Evolutionary conservation across 2,888 invertebrate species (phyloP), one percentile per base, ranked within the genome.

Genomic region (Ariolimax columbianus): DNA sequence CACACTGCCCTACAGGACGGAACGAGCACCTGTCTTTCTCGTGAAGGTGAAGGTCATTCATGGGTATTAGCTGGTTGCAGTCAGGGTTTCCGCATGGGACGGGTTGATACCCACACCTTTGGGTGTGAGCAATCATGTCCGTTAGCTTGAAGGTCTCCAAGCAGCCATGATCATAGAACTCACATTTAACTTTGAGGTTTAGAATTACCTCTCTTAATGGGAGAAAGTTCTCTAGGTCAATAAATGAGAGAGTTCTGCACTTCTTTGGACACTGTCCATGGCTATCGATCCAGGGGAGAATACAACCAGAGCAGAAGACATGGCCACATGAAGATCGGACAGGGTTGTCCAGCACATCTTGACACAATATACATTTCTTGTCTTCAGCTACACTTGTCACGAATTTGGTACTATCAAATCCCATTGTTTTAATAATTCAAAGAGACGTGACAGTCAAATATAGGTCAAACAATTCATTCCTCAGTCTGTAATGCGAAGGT

Each of bases 231-330:
- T 90, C 90, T 59, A 92, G 87, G 73, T 92, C 90, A 4, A 79
- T 86, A 0, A 91, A 87, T 40, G 86, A 88, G 23, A 91, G 83
- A 33, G 82, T 19, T n/a, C 87, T 88, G 68, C 91, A 91, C 14
- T 87, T 86, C 68, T 88, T 84, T 7, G 92, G 92, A 83, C 92
- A 92, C 11, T 86, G 86, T 17, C 90, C 90, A 75, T 89, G 88
- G n/a, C 87, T 87, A 17, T 90, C 86, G 14, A 92, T 89, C 89
- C 91, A 91, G 19, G 91, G 92, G 40, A 91, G 84, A 36, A 91
- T 89, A 83, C 92, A 92, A 38, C 90, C 90, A 0, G 91, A 91
- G 87, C 92, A 92, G 88, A 91, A 92, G 43, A 90, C 88, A 75
- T 91, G 91, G 14, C 89, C 87, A 81, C 92, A 92, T 4, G 92